Conservation (phyloP, 2,888 invertebrate genomes). For the Brenthis ino region DNA sequence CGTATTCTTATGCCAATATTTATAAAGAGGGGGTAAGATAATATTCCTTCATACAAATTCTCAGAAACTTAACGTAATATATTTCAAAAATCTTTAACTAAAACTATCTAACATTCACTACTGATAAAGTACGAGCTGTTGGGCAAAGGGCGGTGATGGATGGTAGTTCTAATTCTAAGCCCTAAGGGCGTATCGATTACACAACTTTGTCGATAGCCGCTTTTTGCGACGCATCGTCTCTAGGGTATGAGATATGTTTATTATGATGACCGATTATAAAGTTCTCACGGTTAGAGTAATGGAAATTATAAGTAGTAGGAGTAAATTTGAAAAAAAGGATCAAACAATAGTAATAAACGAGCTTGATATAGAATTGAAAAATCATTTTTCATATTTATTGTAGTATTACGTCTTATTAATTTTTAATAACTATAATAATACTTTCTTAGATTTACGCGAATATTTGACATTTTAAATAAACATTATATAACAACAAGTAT, state of each 20-base stretch:
- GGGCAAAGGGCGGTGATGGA: constrained; percentile 80
- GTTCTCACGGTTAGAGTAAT: constrained; percentile 26
- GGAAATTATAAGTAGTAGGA: not conserved
- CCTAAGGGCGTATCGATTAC: constrained; percentile 82
- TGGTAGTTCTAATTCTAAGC: constrained; percentile 81
- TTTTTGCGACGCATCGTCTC: constrained; percentile 74
- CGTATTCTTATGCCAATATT: too few species aligned
- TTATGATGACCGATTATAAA: constrained; percentile 31
- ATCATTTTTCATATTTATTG: too few species aligned
- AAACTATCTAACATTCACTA: constrained; percentile 76
- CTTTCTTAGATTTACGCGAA: too few species aligned
- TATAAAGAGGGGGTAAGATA: too few species aligned
- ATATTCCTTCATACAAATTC: constrained; percentile 15
- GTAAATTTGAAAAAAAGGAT: too few species aligned
- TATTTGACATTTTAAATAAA: too few species aligned
- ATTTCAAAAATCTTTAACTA: constrained; percentile 39
- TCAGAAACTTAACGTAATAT: constrained; percentile 6
- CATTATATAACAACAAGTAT: too few species aligned
- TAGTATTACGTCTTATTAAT: too few species aligned
- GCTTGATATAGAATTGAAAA: too few species aligned
- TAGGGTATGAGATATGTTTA: constrained; percentile 48
- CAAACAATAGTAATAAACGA: too few species aligned
- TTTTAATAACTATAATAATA: too few species aligned
- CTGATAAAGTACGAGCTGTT: constrained; percentile 77
- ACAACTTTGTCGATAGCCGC: constrained; percentile 62